These are phyloP conservation scores for Gymnocypris eckloni DNA, from an alignment of 2,797 vertebrate genomes.

Conservation along the genomic window DNA sequence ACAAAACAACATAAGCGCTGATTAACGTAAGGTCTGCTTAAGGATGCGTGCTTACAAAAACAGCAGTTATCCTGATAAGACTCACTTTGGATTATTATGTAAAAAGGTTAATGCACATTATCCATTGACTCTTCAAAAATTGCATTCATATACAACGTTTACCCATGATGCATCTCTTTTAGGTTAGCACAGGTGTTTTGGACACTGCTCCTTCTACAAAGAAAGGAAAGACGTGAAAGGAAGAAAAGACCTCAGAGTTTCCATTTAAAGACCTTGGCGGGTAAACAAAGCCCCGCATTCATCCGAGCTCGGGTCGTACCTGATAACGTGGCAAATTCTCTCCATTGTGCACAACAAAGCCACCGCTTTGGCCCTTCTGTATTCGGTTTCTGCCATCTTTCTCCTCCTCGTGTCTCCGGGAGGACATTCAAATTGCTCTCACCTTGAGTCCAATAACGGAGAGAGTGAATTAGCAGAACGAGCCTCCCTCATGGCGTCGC, in stretches of 20 bases:
- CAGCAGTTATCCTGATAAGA: not conserved
- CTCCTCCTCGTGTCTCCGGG: conserved; percentile 52
- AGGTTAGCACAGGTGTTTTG: conserved; percentile 51
- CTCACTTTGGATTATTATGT: not conserved
- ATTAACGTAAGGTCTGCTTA: conserved; percentile 30
- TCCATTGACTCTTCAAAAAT: not conserved
- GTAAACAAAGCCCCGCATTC: conserved; percentile 68
- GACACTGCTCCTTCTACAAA: conserved; percentile 9
- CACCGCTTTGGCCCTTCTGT: conserved; percentile 59
- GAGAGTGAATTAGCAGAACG: conserved; percentile 28
- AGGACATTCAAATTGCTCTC: conserved; percentile 67
- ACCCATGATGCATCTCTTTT: conserved; percentile 32
- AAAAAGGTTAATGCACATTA: not conserved
- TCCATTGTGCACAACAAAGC: conserved; percentile 66
- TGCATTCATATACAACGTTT: not conserved
- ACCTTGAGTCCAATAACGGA: conserved; percentile 49
- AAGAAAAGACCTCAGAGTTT: conserved; percentile 45
- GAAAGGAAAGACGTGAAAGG: conserved; percentile 33
- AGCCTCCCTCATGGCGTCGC: conserved; percentile 12
- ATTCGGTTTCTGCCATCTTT: conserved; percentile 66
- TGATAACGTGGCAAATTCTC: conserved; percentile 67
- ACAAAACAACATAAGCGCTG: conserved; percentile 48
- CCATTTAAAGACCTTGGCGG: conserved; percentile 56
- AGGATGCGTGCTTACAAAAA: not conserved
- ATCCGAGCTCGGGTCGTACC: conserved; percentile 55